These are phyloP conservation scores for Coleophora deauratella DNA, from an alignment of 2,888 invertebrate genomes.

Conservation along the genomic window DNA sequence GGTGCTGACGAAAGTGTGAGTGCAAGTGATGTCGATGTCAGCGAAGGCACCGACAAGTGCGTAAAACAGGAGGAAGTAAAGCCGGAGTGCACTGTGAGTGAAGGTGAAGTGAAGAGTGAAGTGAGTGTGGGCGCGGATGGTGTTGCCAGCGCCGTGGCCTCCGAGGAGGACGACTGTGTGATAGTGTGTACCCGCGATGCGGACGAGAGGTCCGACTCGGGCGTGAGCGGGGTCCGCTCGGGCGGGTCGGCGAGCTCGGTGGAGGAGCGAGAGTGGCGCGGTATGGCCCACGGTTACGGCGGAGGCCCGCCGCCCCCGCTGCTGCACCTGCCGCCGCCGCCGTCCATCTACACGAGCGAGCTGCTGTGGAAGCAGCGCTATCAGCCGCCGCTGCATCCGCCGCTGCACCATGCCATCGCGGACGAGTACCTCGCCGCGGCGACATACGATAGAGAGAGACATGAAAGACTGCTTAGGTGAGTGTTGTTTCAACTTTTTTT, in stretches of 20 bases:
- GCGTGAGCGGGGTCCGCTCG: constrained; percentile 84
- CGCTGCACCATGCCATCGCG: constrained; percentile 66
- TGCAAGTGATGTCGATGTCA: constrained; percentile 56
- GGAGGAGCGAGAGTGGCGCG: constrained; percentile 84
- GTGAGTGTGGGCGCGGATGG: constrained; percentile 65
- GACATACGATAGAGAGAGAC: constrained; percentile 77
- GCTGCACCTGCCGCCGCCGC: constrained; percentile 63
- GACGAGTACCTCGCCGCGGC: constrained; percentile 69
- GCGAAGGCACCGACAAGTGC: constrained; percentile 62
- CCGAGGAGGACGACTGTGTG: constrained; percentile 78
- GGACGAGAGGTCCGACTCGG: constrained; percentile 77
- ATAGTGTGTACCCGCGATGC: constrained; percentile 76
- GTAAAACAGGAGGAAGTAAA: constrained; percentile 55
- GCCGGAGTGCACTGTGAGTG: constrained; percentile 38
- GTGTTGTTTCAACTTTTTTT: constrained; percentile 20
- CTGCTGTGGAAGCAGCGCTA: constrained; percentile 77
- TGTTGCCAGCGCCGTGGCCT: constrained; percentile 70
- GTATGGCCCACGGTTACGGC: constrained; percentile 80
- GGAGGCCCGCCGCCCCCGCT: constrained; percentile 77
- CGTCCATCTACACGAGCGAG: constrained; percentile 69
- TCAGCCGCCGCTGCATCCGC: constrained; percentile 70
- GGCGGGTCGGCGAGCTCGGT: constrained; percentile 83
- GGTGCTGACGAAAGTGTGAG: constrained; percentile 59
- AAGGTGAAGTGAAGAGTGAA: constrained; percentile 66
- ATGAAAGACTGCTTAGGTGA: constrained; percentile 80